These are phyloP conservation scores for Drosophila neotestacea DNA, from an alignment of 2,888 invertebrate species.

Conservation along the genomic window DNA sequence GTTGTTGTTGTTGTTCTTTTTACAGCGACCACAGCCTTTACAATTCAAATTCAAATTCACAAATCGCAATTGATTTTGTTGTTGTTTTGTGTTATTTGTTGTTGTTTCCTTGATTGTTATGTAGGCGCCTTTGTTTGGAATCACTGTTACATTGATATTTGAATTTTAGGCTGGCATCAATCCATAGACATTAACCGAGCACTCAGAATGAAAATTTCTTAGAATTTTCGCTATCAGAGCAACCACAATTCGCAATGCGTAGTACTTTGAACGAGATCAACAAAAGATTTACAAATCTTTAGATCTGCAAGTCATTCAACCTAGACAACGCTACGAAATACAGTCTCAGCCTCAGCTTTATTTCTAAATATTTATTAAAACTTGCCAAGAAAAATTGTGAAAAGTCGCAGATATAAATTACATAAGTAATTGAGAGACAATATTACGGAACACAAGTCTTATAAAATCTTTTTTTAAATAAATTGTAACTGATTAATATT, in stretches of 20 bases:
- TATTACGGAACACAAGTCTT: no score
- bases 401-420: no score
- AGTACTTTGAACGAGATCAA: conserved; percentile 30
- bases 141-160: conserved; percentile 64
- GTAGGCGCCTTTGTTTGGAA: conserved; percentile 50
- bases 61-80: conserved; percentile 63
- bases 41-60: conserved; percentile 66
- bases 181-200: conserved; percentile 65
- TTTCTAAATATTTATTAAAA: background rate
- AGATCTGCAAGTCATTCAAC: conserved; percentile 61
- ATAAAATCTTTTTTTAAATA: no score
- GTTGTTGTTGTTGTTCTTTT: conserved; percentile 19
- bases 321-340: background rate
- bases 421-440: no score
- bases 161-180: conserved; percentile 67
- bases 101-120: conserved; percentile 20
- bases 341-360: background rate
- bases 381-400: background rate
- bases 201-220: conserved; percentile 11
- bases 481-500: no score
- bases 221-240: background rate
- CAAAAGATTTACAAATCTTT: conserved; percentile 20
- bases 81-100: background rate
- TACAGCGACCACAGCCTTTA: conserved; percentile 52
- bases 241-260: conserved; percentile 40